Conservation (phyloP, 1,140 invertebrate species). For the Anadara kagoshimensis region DNA sequence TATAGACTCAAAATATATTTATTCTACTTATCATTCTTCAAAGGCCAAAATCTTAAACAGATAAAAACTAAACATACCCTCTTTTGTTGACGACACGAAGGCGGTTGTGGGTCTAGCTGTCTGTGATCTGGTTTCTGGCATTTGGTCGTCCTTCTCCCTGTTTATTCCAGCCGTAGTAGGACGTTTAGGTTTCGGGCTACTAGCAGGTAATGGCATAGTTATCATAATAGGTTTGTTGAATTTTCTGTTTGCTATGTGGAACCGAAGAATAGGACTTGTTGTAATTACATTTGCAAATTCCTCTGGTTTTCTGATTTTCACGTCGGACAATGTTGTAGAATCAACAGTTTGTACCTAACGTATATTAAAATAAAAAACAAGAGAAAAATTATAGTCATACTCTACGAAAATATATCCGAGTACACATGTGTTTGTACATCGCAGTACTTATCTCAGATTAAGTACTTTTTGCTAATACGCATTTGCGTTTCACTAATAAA, state of each 20-base stretch:
- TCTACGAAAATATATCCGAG: too few relatives aligned
- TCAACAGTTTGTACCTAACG: slow-evolving; percentile 60
- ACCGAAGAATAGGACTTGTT: slow-evolving; percentile 53
- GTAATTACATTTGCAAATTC: slow-evolving; percentile 51
- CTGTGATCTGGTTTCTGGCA: slow-evolving; percentile 15
- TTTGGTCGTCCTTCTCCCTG: slow-evolving; percentile 17
- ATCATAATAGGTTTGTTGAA: slow-evolving; percentile 49
- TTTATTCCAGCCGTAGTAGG: slow-evolving; percentile 36
- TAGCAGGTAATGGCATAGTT: slow-evolving; percentile 53
- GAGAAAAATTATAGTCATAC: too few relatives aligned
- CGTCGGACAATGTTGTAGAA: slow-evolving; percentile 39
- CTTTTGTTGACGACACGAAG: slow-evolving; percentile 13
- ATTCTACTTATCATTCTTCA: too few relatives aligned
- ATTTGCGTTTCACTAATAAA: too few relatives aligned
- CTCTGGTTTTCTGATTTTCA: slow-evolving; percentile 39
- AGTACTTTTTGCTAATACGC: too few relatives aligned
- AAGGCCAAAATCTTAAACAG: too few relatives aligned
- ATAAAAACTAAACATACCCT: not conserved
- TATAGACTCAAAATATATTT: too few relatives aligned
- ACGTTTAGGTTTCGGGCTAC: slow-evolving; percentile 40
- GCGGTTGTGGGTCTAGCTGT: slow-evolving; percentile 25
- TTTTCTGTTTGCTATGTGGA: slow-evolving; percentile 34
- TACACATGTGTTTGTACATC: too few relatives aligned
- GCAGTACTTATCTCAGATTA: too few relatives aligned
- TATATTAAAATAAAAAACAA: too few relatives aligned